These are phyloP conservation scores for Pagrus major DNA, from an alignment of 2,113 vertebrate genomes.

Conservation along the genomic window DNA sequence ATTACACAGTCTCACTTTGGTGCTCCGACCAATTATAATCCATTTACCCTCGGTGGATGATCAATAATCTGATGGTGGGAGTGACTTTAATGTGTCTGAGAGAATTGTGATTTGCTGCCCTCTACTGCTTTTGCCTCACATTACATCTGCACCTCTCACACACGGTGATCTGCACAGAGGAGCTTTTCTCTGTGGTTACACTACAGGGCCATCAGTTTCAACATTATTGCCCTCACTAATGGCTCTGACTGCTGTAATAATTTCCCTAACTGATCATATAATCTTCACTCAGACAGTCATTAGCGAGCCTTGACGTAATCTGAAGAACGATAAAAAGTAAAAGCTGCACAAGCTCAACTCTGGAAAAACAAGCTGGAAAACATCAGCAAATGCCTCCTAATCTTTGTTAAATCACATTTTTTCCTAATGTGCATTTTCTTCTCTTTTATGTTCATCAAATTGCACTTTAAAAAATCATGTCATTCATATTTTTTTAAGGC, in stretches of 20 bases:
- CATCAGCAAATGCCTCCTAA: not conserved
- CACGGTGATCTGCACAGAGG: not conserved
- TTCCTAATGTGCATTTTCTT: not conserved
- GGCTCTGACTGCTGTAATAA: not conserved
- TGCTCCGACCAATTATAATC: conserved; percentile 48
- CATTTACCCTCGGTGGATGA: conserved; percentile 44
- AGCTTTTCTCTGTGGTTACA: not conserved
- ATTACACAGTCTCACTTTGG: conserved; percentile 47
- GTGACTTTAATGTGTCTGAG: not conserved
- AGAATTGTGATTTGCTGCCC: conserved; percentile 63
- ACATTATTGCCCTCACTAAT: conserved; percentile 12
- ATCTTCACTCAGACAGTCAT: not conserved
- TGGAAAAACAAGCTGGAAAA: not conserved
- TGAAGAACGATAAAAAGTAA: not conserved
- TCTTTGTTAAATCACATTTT: not conserved
- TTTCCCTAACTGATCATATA: not conserved
- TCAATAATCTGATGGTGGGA: conserved; percentile 16
- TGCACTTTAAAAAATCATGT: not conserved
- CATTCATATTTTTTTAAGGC: not conserved
- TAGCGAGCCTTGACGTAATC: not conserved
- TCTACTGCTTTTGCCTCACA: conserved; percentile 41
- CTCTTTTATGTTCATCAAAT: not conserved
- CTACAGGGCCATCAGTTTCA: not conserved
- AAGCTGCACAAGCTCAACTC: not conserved
- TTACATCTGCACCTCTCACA: conserved; percentile 18